Evolutionary conservation across 2,888 invertebrate genomes (phyloP).

Genomic region (Euplexia lucipara): DNA sequence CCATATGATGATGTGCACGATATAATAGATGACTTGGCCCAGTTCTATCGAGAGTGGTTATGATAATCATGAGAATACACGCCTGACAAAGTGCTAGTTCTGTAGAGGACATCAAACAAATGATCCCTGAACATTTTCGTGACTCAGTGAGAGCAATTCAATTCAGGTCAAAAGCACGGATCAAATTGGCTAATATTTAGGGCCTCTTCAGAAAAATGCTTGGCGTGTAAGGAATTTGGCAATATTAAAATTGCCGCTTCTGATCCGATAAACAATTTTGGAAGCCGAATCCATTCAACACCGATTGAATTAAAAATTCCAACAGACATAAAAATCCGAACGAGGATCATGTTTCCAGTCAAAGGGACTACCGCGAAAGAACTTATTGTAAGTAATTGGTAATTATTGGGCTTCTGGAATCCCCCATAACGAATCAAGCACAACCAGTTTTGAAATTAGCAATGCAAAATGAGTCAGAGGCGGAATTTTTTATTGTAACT

Average conservation of each 20-base stretch:
- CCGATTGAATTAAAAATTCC: slow-evolving; percentile 8
- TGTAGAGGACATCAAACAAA: slow-evolving; percentile 27
- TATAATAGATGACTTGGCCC: slow-evolving; percentile 61
- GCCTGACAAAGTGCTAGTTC: slow-evolving; percentile 36
- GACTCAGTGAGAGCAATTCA: not conserved
- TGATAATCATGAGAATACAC: slow-evolving; percentile 60
- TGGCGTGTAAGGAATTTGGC: slow-evolving; percentile 36
- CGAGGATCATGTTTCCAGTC: slow-evolving; percentile 2
- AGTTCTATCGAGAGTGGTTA: slow-evolving; percentile 50
- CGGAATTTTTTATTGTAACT: slow-evolving; percentile 46
- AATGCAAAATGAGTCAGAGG: slow-evolving; percentile 50
- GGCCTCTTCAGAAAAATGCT: slow-evolving; percentile 7
- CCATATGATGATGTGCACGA: slow-evolving; percentile 58
- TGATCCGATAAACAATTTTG: slow-evolving; percentile 40
- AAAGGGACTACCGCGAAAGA: slow-evolving; percentile 21
- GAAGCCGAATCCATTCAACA: slow-evolving; percentile 13
- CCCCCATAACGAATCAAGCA: slow-evolving; percentile 37
- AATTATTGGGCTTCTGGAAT: slow-evolving; percentile 44
- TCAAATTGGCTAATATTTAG: slow-evolving; percentile 1
- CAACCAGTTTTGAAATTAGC: slow-evolving; percentile 55
- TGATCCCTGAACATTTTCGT: slow-evolving; percentile 26
- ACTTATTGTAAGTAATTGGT: slow-evolving; percentile 25
- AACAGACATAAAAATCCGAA: slow-evolving; percentile 5
- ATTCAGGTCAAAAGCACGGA: not conserved
- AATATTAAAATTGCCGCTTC: slow-evolving; percentile 35